These are phyloP conservation scores for Nephrotoma appendiculata DNA, from an alignment of 2,888 invertebrate genomes.

Conservation along the genomic window DNA sequence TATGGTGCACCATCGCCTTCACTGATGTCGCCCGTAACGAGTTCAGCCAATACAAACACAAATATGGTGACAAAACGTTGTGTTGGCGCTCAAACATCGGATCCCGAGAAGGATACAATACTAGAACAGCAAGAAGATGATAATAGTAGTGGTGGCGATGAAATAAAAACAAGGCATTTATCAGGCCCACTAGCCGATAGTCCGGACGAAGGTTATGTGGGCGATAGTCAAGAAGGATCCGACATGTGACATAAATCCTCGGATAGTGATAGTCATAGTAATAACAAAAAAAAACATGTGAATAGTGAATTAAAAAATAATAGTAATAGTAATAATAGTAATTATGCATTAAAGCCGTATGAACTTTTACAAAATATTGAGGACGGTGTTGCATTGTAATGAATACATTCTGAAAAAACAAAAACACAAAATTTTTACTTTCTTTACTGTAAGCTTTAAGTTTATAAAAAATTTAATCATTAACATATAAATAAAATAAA, in stretches of 20 bases:
- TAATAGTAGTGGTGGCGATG: constrained; percentile 26
- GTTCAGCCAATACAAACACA: constrained; percentile 16
- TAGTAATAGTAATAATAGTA: constrained; percentile 1
- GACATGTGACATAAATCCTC: constrained; percentile 45
- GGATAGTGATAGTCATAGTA: not conserved
- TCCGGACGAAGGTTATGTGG: constrained; percentile 79
- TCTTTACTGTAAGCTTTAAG: not conserved
- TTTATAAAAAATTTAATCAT: not conserved
- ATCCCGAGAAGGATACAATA: constrained; percentile 33
- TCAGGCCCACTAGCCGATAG: constrained; percentile 51
- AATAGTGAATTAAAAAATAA: not conserved
- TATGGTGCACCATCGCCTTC: constrained; percentile 13
- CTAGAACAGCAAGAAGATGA: constrained; percentile 31
- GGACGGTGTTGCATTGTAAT: constrained; percentile 29
- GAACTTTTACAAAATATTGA: constrained; percentile 18
- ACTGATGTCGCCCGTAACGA: constrained; percentile 14
- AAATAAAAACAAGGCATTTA: constrained; percentile 31
- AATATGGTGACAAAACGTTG: constrained; percentile 38
- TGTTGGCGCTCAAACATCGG: constrained; percentile 44
- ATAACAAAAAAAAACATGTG: not conserved
- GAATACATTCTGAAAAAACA: not conserved
- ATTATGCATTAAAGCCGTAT: constrained; percentile 1
- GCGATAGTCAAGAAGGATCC: constrained; percentile 50
- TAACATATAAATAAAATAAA: not conserved
- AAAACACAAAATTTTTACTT: not conserved